Conservation (phyloP, 2,888 invertebrate species). For the Rhagonycha fulva region DNA sequence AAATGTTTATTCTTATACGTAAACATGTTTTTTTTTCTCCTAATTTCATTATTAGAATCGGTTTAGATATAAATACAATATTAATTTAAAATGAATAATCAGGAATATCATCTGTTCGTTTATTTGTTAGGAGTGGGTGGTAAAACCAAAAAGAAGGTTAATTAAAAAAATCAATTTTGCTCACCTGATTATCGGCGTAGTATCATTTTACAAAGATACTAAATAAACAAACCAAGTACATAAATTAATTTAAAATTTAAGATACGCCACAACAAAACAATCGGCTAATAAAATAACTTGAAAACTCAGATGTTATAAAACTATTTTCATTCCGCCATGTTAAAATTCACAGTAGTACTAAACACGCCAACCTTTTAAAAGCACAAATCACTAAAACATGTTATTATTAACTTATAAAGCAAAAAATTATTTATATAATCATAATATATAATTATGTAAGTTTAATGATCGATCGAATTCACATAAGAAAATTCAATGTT, state of each 20-base stretch:
- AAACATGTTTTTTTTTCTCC: background rate
- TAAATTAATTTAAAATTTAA: background rate
- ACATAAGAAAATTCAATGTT: too few relatives aligned
- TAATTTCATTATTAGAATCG: background rate
- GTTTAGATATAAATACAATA: background rate
- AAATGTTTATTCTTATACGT: background rate
- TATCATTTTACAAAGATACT: background rate
- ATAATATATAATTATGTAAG: too few relatives aligned
- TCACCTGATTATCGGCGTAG: background rate
- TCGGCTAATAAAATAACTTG: background rate
- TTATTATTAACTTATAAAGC: background rate
- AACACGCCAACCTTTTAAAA: conserved; percentile 4
- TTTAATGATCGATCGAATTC: too few relatives aligned
- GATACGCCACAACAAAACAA: background rate
- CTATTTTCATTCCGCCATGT: conserved; percentile 33
- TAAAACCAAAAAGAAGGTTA: background rate
- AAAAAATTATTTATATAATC: background rate
- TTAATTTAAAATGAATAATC: conserved; percentile 12
- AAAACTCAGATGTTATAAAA: conserved; percentile 28
- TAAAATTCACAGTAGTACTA: conserved; percentile 10
- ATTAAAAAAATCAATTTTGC: background rate
- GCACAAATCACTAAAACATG: conserved; percentile 6
- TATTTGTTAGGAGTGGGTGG: conserved; percentile 30
- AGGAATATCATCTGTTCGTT: conserved; percentile 36
- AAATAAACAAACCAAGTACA: background rate